A percentile compares a stretch with the other conserved stretches of the same genome.
These are phyloP conservation scores for Erebia aethiops DNA, from an alignment of 2,888 invertebrate species.

Conservation along the genomic window DNA sequence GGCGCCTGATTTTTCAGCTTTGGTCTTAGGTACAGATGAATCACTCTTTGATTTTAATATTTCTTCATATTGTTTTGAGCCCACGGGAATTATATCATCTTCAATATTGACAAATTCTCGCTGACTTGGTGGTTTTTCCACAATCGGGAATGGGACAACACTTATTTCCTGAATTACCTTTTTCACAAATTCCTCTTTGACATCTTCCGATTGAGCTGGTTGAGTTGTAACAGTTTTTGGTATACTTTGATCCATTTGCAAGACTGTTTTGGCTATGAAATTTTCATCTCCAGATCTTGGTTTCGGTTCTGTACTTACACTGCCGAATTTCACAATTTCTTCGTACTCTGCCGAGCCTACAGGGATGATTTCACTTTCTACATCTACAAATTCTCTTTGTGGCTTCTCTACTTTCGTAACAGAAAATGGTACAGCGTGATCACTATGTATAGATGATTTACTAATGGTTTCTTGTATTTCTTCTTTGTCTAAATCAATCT, in stretches of 20 bases:
- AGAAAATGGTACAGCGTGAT: constrained; percentile 68
- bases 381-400: constrained; percentile 75
- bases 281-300: constrained; percentile 51
- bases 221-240: constrained; percentile 44
- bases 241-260: constrained; percentile 53
- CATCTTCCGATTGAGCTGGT: constrained; percentile 37
- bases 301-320: constrained; percentile 59
- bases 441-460: constrained; percentile 49
- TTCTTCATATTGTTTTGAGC: constrained; percentile 75
- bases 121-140: constrained; percentile 74
- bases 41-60: constrained; percentile 78
- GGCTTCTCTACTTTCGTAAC: constrained; percentile 67
- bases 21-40: constrained; percentile 78
- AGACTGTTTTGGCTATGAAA: constrained; percentile 53
- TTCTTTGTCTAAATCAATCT: constrained; percentile 58
- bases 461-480: constrained; percentile 57
- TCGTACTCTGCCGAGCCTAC: constrained; percentile 73
- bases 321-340: constrained; percentile 65
- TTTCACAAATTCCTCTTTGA: constrained; percentile 61
- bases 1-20: constrained; percentile 66
- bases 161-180: constrained; percentile 61
- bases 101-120: constrained; percentile 78
- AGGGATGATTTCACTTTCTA: constrained; percentile 76
- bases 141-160: constrained; percentile 77
- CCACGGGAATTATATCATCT: constrained; percentile 70